phyloP scores from a whole-genome alignment of 2,888 invertebrate genomes.

The Spilosoma lubricipeda region DNA sequence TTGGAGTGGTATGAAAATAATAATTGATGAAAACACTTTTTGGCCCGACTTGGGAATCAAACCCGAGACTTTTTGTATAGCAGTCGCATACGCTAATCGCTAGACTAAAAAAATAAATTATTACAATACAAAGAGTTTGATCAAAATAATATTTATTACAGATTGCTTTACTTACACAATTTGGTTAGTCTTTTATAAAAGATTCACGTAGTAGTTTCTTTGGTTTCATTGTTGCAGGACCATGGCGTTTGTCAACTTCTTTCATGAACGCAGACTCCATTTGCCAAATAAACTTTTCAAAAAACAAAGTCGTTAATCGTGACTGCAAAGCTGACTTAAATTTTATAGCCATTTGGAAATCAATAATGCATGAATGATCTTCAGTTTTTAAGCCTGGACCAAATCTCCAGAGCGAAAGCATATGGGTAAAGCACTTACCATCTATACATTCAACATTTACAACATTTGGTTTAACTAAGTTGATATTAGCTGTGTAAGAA shows the following conservation, averaged over 20 bases:
- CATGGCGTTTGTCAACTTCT: conserved; percentile 93
- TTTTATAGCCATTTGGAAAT: conserved; percentile 96
- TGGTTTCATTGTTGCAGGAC: conserved; percentile 90
- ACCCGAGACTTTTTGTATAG: too few relatives aligned
- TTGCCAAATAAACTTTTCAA: conserved; percentile 96
- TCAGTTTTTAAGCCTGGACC: conserved; percentile 94
- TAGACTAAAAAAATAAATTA: background rate
- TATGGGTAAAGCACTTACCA: conserved; percentile 94
- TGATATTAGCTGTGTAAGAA: conserved; percentile 94
- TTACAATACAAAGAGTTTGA: background rate
- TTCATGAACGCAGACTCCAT: conserved; percentile 97
- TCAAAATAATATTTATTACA: background rate
- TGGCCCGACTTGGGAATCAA: too few relatives aligned
- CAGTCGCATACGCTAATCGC: too few relatives aligned
- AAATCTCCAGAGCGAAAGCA: conserved; percentile 97
- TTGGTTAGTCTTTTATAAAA: conserved; percentile 69
- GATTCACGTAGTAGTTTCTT: conserved; percentile 80
- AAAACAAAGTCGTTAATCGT: conserved; percentile 95
- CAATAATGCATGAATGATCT: conserved; percentile 93
- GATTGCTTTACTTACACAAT: background rate
- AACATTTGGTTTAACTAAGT: conserved; percentile 89
- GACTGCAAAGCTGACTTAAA: conserved; percentile 96
- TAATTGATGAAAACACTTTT: too few relatives aligned
- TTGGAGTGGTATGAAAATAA: too few relatives aligned
- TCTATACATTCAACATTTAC: conserved; percentile 96